These are phyloP conservation scores for Panthera uncia DNA, from an alignment of 2,113 vertebrate genomes.

Conservation along the genomic window DNA sequence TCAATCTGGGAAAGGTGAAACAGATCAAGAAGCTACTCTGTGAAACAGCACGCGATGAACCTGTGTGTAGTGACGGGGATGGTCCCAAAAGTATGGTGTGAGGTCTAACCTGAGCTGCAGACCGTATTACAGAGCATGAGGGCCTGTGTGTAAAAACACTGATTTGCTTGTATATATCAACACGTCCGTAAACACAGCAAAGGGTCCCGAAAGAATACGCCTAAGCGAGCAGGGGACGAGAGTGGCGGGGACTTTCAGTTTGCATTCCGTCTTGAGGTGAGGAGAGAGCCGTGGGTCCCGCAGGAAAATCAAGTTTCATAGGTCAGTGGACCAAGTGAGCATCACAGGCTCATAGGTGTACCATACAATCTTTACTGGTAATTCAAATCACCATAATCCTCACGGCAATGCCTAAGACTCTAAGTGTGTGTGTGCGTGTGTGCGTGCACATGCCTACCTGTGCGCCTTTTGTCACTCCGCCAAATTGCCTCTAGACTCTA, in stretches of 20 bases:
- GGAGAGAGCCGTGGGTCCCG: accelerated
- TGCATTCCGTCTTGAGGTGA: background rate
- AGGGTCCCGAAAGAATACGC: background rate
- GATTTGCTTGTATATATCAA: background rate
- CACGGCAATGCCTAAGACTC: background rate
- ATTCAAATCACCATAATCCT: background rate
- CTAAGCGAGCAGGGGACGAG: accelerated
- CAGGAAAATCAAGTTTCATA: background rate
- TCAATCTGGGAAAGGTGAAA: background rate
- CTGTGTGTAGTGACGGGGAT: accelerated
- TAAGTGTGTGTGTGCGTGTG: background rate
- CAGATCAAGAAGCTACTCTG: background rate
- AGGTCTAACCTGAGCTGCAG: background rate
- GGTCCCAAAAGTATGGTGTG: background rate
- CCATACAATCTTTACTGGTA: background rate
- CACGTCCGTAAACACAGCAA: background rate
- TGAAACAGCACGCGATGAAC: background rate
- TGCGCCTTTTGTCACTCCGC: background rate
- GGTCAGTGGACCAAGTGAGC: background rate
- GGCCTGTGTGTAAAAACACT: background rate
- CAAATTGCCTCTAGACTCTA: background rate
- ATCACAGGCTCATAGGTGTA: background rate
- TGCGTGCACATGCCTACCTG: no score
- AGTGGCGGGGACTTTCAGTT: background rate
- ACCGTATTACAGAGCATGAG: background rate